These are phyloP conservation scores for Mesorhabditis belari DNA, from an alignment of 2,888 invertebrate genomes.

Conservation along the genomic window DNA sequence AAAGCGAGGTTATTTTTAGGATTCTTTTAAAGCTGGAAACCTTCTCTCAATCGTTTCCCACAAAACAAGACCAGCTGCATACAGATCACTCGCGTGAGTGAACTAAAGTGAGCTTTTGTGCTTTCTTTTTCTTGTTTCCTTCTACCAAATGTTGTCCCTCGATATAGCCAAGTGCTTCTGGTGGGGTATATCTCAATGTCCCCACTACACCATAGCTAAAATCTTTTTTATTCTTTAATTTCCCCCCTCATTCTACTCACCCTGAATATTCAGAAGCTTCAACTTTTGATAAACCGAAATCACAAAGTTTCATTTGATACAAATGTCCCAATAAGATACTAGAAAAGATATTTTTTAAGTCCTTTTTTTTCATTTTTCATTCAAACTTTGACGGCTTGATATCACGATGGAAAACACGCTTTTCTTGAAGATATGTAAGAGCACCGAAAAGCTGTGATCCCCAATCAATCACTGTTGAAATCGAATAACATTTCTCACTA, in stretches of 20 bases:
- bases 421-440: not conserved
- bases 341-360: too few relatives aligned
- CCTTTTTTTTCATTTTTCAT: too few relatives aligned
- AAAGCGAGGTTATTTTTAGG: too few relatives aligned
- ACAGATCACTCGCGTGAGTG: not conserved
- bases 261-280: not conserved
- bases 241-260: not conserved
- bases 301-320: not conserved
- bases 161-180: not conserved
- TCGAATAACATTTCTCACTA: not conserved
- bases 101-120: not conserved
- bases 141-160: not conserved
- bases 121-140: not conserved
- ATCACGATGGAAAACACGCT: not conserved
- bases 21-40: too few relatives aligned
- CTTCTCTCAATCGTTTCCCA: not conserved
- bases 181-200: not conserved
- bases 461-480: not conserved
- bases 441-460: not conserved
- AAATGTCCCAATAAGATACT: not conserved
- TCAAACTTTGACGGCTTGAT: not conserved
- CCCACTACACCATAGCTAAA: not conserved
- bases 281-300: not conserved
- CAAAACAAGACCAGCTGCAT: not conserved
- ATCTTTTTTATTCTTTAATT: not conserved